Evolutionary conservation across 2,113 vertebrate species (phyloP).

Genomic region (Cephalopholis sonnerati): DNA sequence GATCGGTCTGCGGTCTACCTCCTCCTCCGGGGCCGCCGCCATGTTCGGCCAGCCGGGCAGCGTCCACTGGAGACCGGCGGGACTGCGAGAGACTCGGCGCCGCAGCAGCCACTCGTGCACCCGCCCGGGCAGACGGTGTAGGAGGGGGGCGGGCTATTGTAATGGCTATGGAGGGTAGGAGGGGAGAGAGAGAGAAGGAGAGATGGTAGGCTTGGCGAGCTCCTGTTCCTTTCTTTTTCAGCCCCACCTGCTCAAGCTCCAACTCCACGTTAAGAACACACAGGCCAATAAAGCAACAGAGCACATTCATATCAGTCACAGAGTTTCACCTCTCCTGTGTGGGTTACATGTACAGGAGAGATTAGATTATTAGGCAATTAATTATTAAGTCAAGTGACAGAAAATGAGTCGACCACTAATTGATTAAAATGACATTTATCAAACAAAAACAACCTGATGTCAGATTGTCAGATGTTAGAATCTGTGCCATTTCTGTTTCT

Average conservation of each 20-base stretch:
- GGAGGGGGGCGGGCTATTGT: constrained; percentile 64
- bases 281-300: constrained; percentile 20
- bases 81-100: constrained; percentile 81
- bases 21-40: constrained; percentile 94
- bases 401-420: background rate
- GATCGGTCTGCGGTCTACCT: constrained; percentile 95
- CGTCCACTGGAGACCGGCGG: constrained; percentile 89
- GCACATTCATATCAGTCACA: background rate
- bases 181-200: background rate
- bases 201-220: constrained; percentile 25
- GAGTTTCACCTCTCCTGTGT: background rate
- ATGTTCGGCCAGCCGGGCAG: constrained; percentile 85
- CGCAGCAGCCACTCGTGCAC: constrained; percentile 70
- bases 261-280: constrained; percentile 6
- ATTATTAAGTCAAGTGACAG: background rate
- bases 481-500: background rate
- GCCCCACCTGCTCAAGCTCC: constrained; percentile 43
- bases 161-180: constrained; percentile 10
- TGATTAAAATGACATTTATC: background rate
- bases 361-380: background rate
- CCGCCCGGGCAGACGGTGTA: constrained; percentile 65
- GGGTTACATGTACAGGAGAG: background rate
- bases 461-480: background rate
- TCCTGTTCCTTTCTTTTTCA: constrained; percentile 23
- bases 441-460: background rate